These are phyloP conservation scores for Nudaria mundana DNA, from an alignment of 2,888 invertebrate genomes.

Conservation along the genomic window DNA sequence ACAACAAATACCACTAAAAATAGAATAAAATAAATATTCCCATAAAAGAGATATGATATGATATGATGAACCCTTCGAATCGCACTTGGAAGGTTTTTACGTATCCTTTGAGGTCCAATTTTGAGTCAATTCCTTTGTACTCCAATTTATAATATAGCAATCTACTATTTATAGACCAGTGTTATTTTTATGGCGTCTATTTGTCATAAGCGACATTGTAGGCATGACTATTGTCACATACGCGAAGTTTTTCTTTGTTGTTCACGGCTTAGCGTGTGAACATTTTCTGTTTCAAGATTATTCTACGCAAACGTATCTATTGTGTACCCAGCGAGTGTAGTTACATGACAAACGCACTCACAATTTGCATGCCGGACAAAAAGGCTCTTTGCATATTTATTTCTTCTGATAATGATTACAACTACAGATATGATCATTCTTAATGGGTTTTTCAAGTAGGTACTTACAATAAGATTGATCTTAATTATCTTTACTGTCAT, in stretches of 20 bases:
- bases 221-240: constrained; percentile 7
- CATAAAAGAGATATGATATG: too few relatives aligned
- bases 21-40: too few relatives aligned
- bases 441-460: constrained; percentile 23
- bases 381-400: constrained; percentile 31
- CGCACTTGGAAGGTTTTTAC: too few relatives aligned
- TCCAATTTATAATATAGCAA: too few relatives aligned
- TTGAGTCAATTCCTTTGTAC: too few relatives aligned
- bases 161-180: too few relatives aligned
- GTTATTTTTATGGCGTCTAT: too few relatives aligned
- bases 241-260: constrained; percentile 18
- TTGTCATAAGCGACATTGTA: constrained; percentile 27
- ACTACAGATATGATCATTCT: constrained; percentile 15
- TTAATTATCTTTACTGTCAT: neutral
- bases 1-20: too few relatives aligned
- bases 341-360: constrained; percentile 21
- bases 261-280: constrained; percentile 32
- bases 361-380: constrained; percentile 31
- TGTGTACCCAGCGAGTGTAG: constrained; percentile 23
- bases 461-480: constrained; percentile 16
- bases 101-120: too few relatives aligned
- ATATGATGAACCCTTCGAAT: too few relatives aligned
- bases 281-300: constrained; percentile 20
- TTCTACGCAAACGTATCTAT: constrained; percentile 17
- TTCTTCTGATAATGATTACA: constrained; percentile 15